Evolutionary conservation across 2,113 vertebrate species (phyloP).

Genomic region (Festucalex cinctus): DNA sequence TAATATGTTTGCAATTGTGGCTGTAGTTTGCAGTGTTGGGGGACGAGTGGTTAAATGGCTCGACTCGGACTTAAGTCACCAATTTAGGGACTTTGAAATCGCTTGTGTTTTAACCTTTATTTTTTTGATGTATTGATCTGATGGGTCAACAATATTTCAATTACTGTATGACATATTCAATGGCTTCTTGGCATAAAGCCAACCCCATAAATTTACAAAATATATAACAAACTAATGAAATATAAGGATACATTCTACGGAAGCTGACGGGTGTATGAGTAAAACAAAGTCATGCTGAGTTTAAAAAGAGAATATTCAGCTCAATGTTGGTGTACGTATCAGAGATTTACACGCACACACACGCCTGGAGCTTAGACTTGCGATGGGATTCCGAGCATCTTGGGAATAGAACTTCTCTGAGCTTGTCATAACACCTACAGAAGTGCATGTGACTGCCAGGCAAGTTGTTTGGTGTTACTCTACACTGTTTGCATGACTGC

Average conservation of each 20-base stretch:
- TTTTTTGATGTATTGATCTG: too few species aligned
- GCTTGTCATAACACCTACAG: constrained; percentile 42
- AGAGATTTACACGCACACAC: not conserved
- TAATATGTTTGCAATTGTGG: too few species aligned
- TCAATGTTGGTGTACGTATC: not conserved
- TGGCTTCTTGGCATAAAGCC: too few species aligned
- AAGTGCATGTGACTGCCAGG: constrained; percentile 21
- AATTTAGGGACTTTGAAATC: too few species aligned
- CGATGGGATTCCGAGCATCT: constrained; percentile 35
- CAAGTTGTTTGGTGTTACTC: constrained; percentile 42
- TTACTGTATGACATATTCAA: too few species aligned
- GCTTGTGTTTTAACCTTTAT: too few species aligned
- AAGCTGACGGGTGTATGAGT: not conserved
- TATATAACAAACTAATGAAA: not conserved
- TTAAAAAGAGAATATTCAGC: not conserved
- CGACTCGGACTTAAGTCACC: too few species aligned
- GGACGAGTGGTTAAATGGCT: too few species aligned
- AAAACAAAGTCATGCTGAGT: not conserved
- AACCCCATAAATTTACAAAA: too few species aligned
- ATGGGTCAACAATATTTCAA: not conserved
- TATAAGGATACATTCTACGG: not conserved
- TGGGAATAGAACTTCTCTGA: constrained; percentile 55
- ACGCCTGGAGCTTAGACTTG: constrained; percentile 26
- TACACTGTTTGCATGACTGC: constrained; percentile 45
- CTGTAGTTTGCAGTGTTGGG: too few species aligned